Evolutionary conservation across 2,888 invertebrate species (phyloP).

Genomic region (Nebria salina): DNA sequence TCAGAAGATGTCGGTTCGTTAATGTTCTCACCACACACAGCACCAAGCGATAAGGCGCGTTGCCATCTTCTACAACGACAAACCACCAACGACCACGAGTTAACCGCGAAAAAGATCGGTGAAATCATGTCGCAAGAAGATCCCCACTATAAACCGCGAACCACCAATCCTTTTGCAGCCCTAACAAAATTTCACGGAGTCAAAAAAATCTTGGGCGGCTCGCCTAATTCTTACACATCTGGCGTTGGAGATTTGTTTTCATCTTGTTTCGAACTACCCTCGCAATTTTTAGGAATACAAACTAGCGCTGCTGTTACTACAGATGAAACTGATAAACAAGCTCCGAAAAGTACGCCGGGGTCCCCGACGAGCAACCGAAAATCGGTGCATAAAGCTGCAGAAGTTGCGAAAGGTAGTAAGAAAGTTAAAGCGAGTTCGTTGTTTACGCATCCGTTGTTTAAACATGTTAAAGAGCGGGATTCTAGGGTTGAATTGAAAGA

Average conservation of each 20-base stretch:
- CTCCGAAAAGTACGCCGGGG: slow-evolving; percentile 65
- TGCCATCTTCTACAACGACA: slow-evolving; percentile 71
- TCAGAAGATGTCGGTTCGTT: slow-evolving; percentile 76
- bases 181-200: slow-evolving; percentile 82
- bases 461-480: slow-evolving; percentile 51
- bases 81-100: slow-evolving; percentile 30
- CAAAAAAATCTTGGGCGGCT: slow-evolving; percentile 81
- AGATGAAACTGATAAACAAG: slow-evolving; percentile 51
- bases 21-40: slow-evolving; percentile 69
- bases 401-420: slow-evolving; percentile 54
- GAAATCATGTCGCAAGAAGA: slow-evolving; percentile 88
- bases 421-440: slow-evolving; percentile 67
- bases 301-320: slow-evolving; percentile 33
- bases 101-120: slow-evolving; percentile 75
- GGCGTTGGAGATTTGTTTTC: slow-evolving; percentile 72
- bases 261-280: slow-evolving; percentile 80
- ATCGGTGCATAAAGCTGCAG: slow-evolving; percentile 48
- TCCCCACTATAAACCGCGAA: slow-evolving; percentile 79
- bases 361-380: slow-evolving; percentile 65
- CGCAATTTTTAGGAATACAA: slow-evolving; percentile 66
- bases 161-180: slow-evolving; percentile 78
- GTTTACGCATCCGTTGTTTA: slow-evolving; percentile 69
- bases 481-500: slow-evolving; percentile 35
- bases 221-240: slow-evolving; percentile 62
- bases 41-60: slow-evolving; percentile 79